Percentiles rank a stretch among this genome's conserved stretches.
phyloP scores from a whole-genome alignment of 2,888 invertebrate species.

The Trisateles emortualis region DNA sequence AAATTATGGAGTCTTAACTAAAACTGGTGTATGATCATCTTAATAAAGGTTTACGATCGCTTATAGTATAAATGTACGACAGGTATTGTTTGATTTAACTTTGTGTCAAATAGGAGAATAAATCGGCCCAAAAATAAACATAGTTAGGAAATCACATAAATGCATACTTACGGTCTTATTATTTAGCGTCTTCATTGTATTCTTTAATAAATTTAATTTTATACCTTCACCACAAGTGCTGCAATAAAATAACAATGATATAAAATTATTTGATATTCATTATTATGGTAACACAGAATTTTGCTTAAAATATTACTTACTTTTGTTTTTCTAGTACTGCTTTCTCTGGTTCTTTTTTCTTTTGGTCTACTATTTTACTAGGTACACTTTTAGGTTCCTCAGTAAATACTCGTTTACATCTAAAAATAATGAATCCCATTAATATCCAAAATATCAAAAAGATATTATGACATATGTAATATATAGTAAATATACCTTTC shows the following conservation, averaged over 20 bases:
- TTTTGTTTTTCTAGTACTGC: slow-evolving; percentile 69
- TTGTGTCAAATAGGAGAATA: too few relatives aligned
- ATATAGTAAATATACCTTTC: slow-evolving; percentile 79
- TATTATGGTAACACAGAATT: too few relatives aligned
- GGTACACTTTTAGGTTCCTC: slow-evolving; percentile 90
- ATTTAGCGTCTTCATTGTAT: slow-evolving; percentile 58
- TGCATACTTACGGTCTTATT: slow-evolving; percentile 69
- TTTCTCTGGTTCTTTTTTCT: slow-evolving; percentile 82
- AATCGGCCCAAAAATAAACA: too few relatives aligned
- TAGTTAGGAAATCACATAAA: background rate
- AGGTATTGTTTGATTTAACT: too few relatives aligned
- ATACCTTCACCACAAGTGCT: slow-evolving; percentile 76
- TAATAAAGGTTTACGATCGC: too few relatives aligned
- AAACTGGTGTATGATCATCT: too few relatives aligned
- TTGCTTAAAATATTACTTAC: slow-evolving; percentile 55
- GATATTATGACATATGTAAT: background rate
- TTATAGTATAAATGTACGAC: too few relatives aligned
- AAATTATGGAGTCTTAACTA: too few relatives aligned
- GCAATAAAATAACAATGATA: slow-evolving; percentile 26
- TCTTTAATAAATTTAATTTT: slow-evolving; percentile 82
- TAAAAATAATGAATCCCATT: slow-evolving; percentile 50
- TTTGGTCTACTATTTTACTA: slow-evolving; percentile 81
- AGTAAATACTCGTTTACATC: slow-evolving; percentile 90
- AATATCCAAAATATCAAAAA: background rate
- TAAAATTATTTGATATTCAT: background rate